Evolutionary conservation across 2,888 invertebrate genomes (phyloP).

Genomic region (Acheta domesticus): DNA sequence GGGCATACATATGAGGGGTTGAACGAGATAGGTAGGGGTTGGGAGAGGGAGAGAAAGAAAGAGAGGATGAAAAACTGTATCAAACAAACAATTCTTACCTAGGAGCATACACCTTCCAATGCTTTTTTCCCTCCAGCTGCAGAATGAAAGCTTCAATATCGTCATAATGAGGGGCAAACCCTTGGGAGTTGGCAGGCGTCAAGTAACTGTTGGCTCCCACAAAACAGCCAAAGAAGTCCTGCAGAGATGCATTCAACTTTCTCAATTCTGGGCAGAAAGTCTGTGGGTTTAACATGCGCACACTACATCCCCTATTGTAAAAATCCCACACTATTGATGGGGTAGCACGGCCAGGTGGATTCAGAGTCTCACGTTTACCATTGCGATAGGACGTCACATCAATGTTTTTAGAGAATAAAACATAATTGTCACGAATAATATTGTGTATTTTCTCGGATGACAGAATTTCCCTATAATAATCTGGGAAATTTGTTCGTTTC

Average conservation of each 20-base stretch:
- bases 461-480: slow-evolving; percentile 65
- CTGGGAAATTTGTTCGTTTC: slow-evolving; percentile 52
- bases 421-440: slow-evolving; percentile 68
- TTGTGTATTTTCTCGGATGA: slow-evolving; percentile 72
- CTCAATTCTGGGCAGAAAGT: slow-evolving; percentile 70
- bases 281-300: slow-evolving; percentile 86
- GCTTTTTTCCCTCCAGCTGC: slow-evolving; percentile 93
- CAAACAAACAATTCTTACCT: slow-evolving; percentile 45
- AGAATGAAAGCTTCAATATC: slow-evolving; percentile 98
- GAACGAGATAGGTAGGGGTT: too few species aligned
- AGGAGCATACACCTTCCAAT: slow-evolving; percentile 89
- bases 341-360: slow-evolving; percentile 69
- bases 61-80: too few species aligned
- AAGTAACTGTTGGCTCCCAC: slow-evolving; percentile 95
- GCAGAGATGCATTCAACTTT: slow-evolving; percentile 66
- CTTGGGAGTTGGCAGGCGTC: slow-evolving; percentile 93
- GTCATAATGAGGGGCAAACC: slow-evolving; percentile 98
- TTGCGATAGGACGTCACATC: slow-evolving; percentile 86
- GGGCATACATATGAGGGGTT: too few species aligned
- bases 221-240: slow-evolving; percentile 90
- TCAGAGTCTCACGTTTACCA: slow-evolving; percentile 77
- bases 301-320: slow-evolving; percentile 83
- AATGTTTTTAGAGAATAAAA: slow-evolving; percentile 83
- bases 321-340: slow-evolving; percentile 85
- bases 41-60: too few species aligned